Percentiles rank a stretch among this genome's conserved stretches.
Conservation (phyloP, 2,113 vertebrate species). For the Notarius quadriscutis region DNA sequence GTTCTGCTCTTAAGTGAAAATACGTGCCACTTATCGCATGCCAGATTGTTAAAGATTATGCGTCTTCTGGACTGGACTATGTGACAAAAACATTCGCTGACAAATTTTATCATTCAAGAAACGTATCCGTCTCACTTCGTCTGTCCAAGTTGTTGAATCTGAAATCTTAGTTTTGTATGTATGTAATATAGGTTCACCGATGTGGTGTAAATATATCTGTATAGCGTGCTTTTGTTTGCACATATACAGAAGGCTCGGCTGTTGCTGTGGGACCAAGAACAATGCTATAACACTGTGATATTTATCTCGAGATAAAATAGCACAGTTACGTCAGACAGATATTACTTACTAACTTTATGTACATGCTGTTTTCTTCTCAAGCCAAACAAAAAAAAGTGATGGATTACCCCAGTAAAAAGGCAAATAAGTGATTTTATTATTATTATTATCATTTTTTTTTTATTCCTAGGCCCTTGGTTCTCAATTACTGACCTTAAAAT, state of each 20-base stretch:
- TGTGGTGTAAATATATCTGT: conserved; percentile 45
- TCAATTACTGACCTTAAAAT: conserved; percentile 1
- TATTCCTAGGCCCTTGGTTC: background rate
- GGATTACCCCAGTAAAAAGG: background rate
- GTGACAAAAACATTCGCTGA: background rate
- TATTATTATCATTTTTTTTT: background rate
- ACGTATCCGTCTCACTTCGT: conserved; percentile 5
- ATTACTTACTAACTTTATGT: conserved; percentile 11
- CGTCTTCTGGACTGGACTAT: background rate
- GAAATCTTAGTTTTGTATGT: conserved; percentile 48
- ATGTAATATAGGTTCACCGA: conserved; percentile 48
- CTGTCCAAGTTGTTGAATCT: conserved; percentile 7
- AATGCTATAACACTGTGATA: conserved; percentile 50
- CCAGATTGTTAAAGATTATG: background rate
- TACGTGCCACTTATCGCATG: background rate
- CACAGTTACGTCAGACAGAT: conserved; percentile 42
- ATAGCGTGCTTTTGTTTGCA: conserved; percentile 38
- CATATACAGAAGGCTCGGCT: conserved; percentile 44
- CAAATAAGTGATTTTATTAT: background rate
- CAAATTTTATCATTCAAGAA: background rate
- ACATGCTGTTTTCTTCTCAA: conserved; percentile 15
- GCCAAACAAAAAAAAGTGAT: conserved; percentile 12
- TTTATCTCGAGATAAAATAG: conserved; percentile 40
- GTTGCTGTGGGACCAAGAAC: conserved; percentile 55
- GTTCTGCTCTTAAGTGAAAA: background rate